Evolutionary conservation across 2,797 vertebrate genomes (phyloP).

Genomic region (Eptatretus atami): DNA sequence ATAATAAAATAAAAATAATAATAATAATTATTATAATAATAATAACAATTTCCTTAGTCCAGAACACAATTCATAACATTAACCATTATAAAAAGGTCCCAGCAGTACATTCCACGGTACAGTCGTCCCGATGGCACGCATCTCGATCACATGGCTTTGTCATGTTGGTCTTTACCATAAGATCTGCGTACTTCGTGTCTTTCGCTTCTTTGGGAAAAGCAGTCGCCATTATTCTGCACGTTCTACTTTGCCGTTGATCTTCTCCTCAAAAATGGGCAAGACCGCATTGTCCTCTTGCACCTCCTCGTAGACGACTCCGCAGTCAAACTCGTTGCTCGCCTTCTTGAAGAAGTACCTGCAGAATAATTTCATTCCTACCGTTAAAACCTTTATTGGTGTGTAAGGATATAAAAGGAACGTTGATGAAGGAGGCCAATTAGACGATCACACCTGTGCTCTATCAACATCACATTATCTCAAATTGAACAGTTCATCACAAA

Average conservation of each 20-base stretch:
- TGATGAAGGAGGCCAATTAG: too few relatives aligned
- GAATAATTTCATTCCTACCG: background rate
- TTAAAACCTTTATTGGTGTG: too few relatives aligned
- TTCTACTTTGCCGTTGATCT: slow-evolving; percentile 87
- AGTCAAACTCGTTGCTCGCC: slow-evolving; percentile 87
- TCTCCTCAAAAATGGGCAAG: slow-evolving; percentile 76
- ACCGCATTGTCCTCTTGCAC: slow-evolving; percentile 52
- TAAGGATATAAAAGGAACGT: too few relatives aligned
- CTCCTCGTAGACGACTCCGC: slow-evolving; percentile 86
- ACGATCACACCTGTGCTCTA: too few relatives aligned
- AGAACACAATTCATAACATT: background rate
- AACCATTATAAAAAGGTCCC: background rate
- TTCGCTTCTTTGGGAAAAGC: background rate
- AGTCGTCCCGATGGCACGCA: too few relatives aligned
- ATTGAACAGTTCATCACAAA: too few relatives aligned
- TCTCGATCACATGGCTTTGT: too few relatives aligned
- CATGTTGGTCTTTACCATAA: too few relatives aligned
- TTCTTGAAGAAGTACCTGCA: slow-evolving; percentile 94
- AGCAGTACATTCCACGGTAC: too few relatives aligned
- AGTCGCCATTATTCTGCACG: slow-evolving; percentile 36
- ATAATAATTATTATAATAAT: background rate
- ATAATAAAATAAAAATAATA: slow-evolving; percentile 1
- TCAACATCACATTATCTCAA: too few relatives aligned
- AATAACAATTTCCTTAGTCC: too few relatives aligned
- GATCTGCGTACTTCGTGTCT: background rate